Evolutionary conservation across 2,888 invertebrate genomes (phyloP).

Genomic region (Platynereis dumerilii): DNA sequence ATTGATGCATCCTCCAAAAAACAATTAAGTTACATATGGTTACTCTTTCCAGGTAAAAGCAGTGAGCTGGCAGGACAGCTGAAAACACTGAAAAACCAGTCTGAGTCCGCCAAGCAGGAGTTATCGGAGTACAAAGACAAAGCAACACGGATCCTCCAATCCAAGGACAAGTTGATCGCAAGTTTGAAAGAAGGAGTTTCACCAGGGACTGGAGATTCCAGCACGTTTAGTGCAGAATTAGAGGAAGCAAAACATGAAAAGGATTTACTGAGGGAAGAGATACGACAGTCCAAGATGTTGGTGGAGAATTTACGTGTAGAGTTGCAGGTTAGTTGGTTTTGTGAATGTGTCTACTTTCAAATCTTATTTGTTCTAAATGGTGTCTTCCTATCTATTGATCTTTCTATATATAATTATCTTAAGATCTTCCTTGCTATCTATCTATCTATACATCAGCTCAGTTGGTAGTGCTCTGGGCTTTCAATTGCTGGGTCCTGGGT

Average conservation of each 20-base stretch:
- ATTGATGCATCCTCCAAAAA: too few relatives aligned
- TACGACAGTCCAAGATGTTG: slow-evolving; percentile 66
- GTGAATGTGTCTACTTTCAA: too few relatives aligned
- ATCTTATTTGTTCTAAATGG: too few relatives aligned
- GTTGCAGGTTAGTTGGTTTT: slow-evolving; percentile 59
- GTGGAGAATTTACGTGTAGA: slow-evolving; percentile 66
- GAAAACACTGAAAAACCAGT: slow-evolving; percentile 59
- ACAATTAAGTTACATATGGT: too few relatives aligned
- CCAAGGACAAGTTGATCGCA: slow-evolving; percentile 72
- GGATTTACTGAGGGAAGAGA: slow-evolving; percentile 69
- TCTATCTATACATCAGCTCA: too few relatives aligned
- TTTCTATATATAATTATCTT: too few relatives aligned
- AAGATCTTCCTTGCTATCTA: too few relatives aligned
- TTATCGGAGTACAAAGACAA: slow-evolving; percentile 80
- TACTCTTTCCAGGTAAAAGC: slow-evolving; percentile 26
- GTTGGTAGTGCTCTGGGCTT: too few relatives aligned
- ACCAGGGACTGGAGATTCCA: slow-evolving; percentile 42
- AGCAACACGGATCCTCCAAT: slow-evolving; percentile 73
- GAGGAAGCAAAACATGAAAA: slow-evolving; percentile 71
- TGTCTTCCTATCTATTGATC: too few relatives aligned
- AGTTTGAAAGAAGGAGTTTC: slow-evolving; percentile 38
- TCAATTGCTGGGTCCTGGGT: too few relatives aligned
- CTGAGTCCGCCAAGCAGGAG: slow-evolving; percentile 68
- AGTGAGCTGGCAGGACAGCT: slow-evolving; percentile 51
- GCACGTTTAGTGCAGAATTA: slow-evolving; percentile 65